Percentiles rank a stretch among this genome's conserved stretches.
Evolutionary conservation across 2,113 vertebrate species (phyloP).

Genomic region (Aegotheles bennettii): DNA sequence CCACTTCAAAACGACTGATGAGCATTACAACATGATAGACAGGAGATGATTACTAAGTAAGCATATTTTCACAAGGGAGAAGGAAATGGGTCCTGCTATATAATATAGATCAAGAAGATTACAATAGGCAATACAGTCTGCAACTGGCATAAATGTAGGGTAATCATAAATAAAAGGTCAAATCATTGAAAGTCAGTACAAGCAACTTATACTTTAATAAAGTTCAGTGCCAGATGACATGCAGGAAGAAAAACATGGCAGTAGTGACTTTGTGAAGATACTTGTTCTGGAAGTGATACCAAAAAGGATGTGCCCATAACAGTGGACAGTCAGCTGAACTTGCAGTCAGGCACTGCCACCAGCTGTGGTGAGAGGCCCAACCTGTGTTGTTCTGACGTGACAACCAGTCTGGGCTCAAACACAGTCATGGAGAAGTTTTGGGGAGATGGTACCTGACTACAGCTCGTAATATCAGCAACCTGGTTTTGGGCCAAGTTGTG

Average conservation of each 20-base stretch:
- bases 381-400: not conserved
- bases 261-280: not conserved
- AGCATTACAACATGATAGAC: not conserved
- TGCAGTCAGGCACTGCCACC: not conserved
- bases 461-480: not conserved
- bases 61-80: not conserved
- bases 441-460: not conserved
- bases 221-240: not conserved
- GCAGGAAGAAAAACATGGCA: not conserved
- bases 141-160: not conserved
- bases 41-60: not conserved
- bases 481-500: not conserved
- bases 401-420: rapidly evolving
- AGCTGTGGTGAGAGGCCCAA: not conserved
- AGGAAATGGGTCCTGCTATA: not conserved
- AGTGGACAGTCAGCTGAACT: not conserved
- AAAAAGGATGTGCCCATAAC: not conserved
- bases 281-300: not conserved
- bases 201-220: not conserved
- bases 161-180: not conserved
- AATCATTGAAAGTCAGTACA: not conserved
- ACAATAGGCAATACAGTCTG: not conserved
- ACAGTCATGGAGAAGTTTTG: not conserved
- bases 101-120: not conserved
- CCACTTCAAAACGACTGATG: not conserved